Evolutionary conservation across 1,140 invertebrate genomes (phyloP).

Genomic region (Charaxes varanes): DNA sequence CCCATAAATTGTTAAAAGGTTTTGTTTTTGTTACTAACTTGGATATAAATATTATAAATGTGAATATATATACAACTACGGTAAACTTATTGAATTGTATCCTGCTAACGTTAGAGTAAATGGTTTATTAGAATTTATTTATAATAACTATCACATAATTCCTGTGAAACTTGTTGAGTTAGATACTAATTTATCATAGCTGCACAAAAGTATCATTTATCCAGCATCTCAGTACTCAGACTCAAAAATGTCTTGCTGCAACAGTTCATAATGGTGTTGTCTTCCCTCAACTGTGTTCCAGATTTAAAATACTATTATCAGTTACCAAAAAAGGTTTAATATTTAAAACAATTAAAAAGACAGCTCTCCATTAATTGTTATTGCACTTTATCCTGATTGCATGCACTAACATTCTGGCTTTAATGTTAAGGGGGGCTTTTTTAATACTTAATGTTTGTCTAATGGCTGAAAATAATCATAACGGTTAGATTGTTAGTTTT

Average conservation of each 20-base stretch:
- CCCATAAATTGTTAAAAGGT: slow-evolving; percentile 12
- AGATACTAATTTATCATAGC: slow-evolving; percentile 7
- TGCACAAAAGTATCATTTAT: slow-evolving; percentile 15
- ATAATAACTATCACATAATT: slow-evolving; percentile 6
- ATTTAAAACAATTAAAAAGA: slow-evolving; percentile 27
- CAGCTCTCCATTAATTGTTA: slow-evolving; percentile 52
- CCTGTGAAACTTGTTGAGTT: slow-evolving; percentile 1
- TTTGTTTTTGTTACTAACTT: slow-evolving; percentile 21
- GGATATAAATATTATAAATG: slow-evolving; percentile 10
- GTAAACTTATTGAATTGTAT: slow-evolving; percentile 11
- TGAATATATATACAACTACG: slow-evolving; percentile 1
- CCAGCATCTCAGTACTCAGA: background rate
- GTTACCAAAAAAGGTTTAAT: slow-evolving; percentile 16
- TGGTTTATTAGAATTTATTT: slow-evolving; percentile 11
- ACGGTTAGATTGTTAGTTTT: slow-evolving; percentile 33
- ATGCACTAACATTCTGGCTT: slow-evolving; percentile 61
- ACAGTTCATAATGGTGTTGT: slow-evolving; percentile 33
- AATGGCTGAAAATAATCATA: slow-evolving; percentile 51
- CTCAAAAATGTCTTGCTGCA: too few relatives aligned
- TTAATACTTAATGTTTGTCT: slow-evolving; percentile 46
- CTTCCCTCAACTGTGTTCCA: slow-evolving; percentile 48
- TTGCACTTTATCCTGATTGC: slow-evolving; percentile 61
- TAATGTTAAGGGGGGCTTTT: slow-evolving; percentile 52
- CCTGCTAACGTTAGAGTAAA: slow-evolving; percentile 7
- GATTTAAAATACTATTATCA: slow-evolving; percentile 21